Evolutionary conservation across 35 echinoderm and acorn worm species (phyloP), one percentile per base, ranked within the genome.

Genomic region (Ophiothrix spiculata): DNA sequence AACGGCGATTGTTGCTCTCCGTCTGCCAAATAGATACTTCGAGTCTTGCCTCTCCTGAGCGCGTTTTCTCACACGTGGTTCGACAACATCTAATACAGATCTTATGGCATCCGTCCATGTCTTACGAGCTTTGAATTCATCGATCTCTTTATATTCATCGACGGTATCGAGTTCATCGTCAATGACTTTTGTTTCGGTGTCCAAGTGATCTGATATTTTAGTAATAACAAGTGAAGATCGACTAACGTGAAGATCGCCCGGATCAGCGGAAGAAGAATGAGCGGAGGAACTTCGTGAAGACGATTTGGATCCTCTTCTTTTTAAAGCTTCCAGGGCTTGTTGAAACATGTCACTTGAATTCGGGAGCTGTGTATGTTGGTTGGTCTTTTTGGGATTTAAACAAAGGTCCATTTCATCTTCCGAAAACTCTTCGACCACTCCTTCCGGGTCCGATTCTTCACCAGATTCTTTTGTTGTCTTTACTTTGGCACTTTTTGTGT

Each of bases 201-300:
- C 16, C 13, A 23, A 23, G 16, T 29, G 12, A 39, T 37, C 0
- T 64, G 54, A 37, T 42, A 37, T 21, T 32, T 31, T 45, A 64
- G 63, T 35, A 21, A 34, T 42, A 11, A 84, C 54, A 0, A 84
- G 31, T 25, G 45, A 64, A 11, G 81, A 64, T 34, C 81, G 3
- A 35, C 81, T 54, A 63, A 84, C 32, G 38, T 84, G 81, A 0
- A 84, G 81, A 29, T 84, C 81, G 2, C 81, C 81, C 29, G 81
- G 81, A 28, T 84, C 81, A 63, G 28, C 69, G 4, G 6, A 12
- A n/a, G n/a, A n/a, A n/a, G n/a, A n/a, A n/a, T n/a, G n/a, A n/a
- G n/a, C n/a, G 15, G 10, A 23, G 12, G 0, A 16, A 84, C 46
- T 64, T 6, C 32, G 23, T 37, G 42, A 36, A 17, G 46, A 60